These are phyloP conservation scores for Anoplolepis gracilipes DNA, from an alignment of 1,140 invertebrate genomes.

Conservation along the genomic window DNA sequence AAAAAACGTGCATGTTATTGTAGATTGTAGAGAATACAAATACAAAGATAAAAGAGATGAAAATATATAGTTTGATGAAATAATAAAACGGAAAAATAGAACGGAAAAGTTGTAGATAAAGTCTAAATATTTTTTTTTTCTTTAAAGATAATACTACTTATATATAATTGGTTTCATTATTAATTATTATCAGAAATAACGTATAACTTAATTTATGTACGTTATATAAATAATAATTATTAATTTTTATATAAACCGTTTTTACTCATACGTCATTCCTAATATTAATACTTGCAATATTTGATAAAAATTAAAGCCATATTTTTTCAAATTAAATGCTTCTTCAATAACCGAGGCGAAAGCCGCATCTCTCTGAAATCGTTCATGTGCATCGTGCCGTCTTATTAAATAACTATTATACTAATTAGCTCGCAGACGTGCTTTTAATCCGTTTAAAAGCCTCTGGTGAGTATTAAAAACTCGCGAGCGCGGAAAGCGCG, in stretches of 20 bases:
- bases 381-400: constrained; percentile 18
- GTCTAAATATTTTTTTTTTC: background rate
- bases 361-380: background rate
- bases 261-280: background rate
- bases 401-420: constrained; percentile 59
- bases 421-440: constrained; percentile 34
- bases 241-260: background rate
- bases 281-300: background rate
- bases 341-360: background rate
- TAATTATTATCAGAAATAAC: background rate
- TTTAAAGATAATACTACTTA: background rate
- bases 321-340: constrained; percentile 2
- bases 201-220: background rate
- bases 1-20: background rate
- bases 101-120: background rate
- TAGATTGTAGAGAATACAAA: background rate
- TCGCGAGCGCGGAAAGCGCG: constrained; percentile 5
- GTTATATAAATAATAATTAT: background rate
- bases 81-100: background rate
- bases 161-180: background rate
- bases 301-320: background rate
- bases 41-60: background rate
- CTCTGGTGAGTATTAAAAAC: constrained; percentile 57
- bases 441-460: constrained; percentile 58
- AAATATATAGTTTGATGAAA: constrained; percentile 3